Conservation (phyloP, 2,888 invertebrate genomes). For the Lamellibrachia satsuma region DNA sequence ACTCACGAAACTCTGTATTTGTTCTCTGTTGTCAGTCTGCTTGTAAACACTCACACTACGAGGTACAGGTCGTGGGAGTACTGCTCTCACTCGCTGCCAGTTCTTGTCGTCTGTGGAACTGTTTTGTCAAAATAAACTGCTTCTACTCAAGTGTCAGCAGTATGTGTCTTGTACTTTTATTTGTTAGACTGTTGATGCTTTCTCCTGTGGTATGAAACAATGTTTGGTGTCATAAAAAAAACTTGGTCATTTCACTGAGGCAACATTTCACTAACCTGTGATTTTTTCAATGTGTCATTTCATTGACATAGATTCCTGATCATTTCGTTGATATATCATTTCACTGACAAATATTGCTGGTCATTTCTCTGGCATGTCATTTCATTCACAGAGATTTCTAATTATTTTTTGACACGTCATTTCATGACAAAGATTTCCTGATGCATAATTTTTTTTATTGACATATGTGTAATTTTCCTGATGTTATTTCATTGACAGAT, state of each 20-base stretch:
- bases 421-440: too few species aligned
- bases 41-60: not conserved
- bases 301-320: not conserved
- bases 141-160: not conserved
- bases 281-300: not conserved
- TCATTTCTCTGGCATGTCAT: too few species aligned
- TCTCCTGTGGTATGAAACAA: not conserved
- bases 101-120: not conserved
- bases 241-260: not conserved
- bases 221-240: not conserved
- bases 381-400: too few species aligned
- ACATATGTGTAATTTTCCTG: not conserved
- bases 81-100: not conserved
- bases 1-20: not conserved
- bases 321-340: not conserved
- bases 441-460: not conserved
- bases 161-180: not conserved
- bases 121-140: not conserved
- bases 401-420: too few species aligned
- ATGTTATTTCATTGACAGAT: not conserved
- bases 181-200: not conserved
- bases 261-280: not conserved
- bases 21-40: not conserved
- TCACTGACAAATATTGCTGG: too few species aligned
- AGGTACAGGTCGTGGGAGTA: not conserved